A percentile compares a stretch with the other conserved stretches of the same genome.
phyloP scores from a whole-genome alignment of 2,888 invertebrate genomes.

The Torymus tubicola region DNA sequence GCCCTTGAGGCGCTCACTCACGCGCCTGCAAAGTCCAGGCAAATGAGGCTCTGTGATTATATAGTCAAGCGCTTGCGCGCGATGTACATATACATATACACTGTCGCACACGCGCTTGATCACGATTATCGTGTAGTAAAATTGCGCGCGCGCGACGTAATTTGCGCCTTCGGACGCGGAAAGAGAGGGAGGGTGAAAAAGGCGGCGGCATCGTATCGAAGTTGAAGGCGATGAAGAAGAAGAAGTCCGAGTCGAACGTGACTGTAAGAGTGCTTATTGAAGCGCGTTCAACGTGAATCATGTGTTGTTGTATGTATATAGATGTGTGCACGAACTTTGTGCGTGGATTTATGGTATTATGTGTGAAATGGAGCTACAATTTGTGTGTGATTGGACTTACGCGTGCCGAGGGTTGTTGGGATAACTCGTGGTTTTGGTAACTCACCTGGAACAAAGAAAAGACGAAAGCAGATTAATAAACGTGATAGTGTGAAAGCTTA shows the following conservation, averaged over 20 bases:
- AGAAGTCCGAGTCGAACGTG: conserved; percentile 18
- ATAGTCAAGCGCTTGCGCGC: neutral
- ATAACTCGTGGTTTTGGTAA: neutral
- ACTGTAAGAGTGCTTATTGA: neutral
- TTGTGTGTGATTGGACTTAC: conserved; percentile 7
- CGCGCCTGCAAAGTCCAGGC: conserved; percentile 16
- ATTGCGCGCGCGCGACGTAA: conserved; percentile 44
- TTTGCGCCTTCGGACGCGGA: conserved; percentile 28
- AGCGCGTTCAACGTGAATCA: too few relatives aligned
- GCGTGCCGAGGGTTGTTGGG: neutral
- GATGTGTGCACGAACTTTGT: too few relatives aligned
- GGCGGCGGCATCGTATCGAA: neutral
- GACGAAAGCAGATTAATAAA: too few relatives aligned
- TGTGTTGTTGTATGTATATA: too few relatives aligned
- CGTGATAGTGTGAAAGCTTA: neutral
- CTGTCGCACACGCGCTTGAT: conserved; percentile 2
- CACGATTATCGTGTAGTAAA: conserved; percentile 41
- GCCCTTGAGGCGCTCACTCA: conserved; percentile 20
- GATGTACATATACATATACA: neutral
- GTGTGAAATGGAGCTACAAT: too few relatives aligned
- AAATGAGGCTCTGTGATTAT: conserved; percentile 49
- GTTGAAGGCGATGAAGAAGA: too few relatives aligned
- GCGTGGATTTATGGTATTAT: neutral
- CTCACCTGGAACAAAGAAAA: conserved; percentile 45
- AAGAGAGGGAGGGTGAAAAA: conserved; percentile 6